phyloP scores from a whole-genome alignment of 1,140 invertebrate species.

The Sminthurinus signatus region DNA sequence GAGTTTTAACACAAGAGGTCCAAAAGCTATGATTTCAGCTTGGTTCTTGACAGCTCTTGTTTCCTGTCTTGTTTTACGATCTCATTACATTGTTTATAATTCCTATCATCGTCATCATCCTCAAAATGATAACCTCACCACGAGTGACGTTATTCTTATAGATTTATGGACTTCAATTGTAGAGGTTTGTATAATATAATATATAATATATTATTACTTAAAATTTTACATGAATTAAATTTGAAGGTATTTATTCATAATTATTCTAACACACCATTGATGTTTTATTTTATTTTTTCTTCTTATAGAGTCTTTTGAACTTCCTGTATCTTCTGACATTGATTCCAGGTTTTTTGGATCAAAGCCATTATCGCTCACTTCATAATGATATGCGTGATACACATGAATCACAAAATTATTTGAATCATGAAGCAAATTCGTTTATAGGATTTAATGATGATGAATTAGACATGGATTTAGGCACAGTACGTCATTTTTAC shows the following conservation, averaged over 20 bases:
- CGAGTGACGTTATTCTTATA: too few relatives aligned
- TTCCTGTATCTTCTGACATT: conserved; percentile 45
- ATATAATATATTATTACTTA: neutral
- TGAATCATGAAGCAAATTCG: conserved; percentile 38
- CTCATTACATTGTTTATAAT: conserved; percentile 18
- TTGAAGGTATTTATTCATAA: conserved; percentile 24
- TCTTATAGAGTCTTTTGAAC: too few relatives aligned
- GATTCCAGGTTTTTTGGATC: conserved; percentile 44
- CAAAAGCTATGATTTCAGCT: conserved; percentile 57
- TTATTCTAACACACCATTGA: conserved; percentile 14
- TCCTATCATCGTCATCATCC: neutral
- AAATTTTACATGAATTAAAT: conserved; percentile 15
- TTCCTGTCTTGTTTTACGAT: conserved; percentile 53
- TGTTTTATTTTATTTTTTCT: too few relatives aligned
- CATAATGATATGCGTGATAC: conserved; percentile 42
- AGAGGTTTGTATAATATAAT: neutral
- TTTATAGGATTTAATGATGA: conserved; percentile 45
- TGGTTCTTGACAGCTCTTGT: conserved; percentile 60
- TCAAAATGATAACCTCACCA: neutral
- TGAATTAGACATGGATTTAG: conserved; percentile 53
- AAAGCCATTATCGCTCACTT: conserved; percentile 41
- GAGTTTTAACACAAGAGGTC: conserved; percentile 60
- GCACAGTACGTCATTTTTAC: too few relatives aligned
- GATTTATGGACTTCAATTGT: too few relatives aligned
- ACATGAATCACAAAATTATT: conserved; percentile 35